Evolutionary conservation across 2,888 invertebrate species (phyloP).

Genomic region (Apamea epomidion): DNA sequence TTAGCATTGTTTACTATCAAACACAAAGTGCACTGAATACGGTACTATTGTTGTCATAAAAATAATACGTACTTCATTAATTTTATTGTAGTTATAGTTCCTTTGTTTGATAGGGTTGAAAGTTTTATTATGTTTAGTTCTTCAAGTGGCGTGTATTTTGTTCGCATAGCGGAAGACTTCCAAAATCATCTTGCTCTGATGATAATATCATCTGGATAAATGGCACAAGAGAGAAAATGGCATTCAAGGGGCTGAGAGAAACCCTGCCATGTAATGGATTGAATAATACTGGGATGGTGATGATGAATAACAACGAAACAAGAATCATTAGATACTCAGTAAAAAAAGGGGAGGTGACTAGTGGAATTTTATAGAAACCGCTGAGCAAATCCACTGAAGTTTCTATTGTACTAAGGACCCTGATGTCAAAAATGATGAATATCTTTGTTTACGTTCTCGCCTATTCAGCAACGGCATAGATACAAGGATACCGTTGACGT

Average conservation of each 20-base stretch:
- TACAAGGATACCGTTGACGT: slow-evolving; percentile 35
- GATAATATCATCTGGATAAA: not conserved
- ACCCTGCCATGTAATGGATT: not conserved
- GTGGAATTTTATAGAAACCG: slow-evolving; percentile 3
- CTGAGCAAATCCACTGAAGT: not conserved
- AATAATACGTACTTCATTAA: slow-evolving; percentile 24
- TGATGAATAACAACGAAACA: not conserved
- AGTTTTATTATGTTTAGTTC: not conserved
- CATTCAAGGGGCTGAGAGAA: not conserved
- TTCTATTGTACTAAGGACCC: not conserved
- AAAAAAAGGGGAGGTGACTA: not conserved
- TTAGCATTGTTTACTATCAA: slow-evolving; percentile 56
- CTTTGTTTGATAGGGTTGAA: slow-evolving; percentile 32
- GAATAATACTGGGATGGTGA: not conserved
- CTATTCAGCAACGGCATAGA: slow-evolving; percentile 13
- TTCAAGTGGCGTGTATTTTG: not conserved
- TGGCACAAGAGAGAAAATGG: not conserved
- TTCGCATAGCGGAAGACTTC: not conserved
- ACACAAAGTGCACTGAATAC: slow-evolving; percentile 26
- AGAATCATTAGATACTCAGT: not conserved
- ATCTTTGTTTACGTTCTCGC: not conserved
- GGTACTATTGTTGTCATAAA: slow-evolving; percentile 31
- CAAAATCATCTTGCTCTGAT: not conserved
- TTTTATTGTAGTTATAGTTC: slow-evolving; percentile 12
- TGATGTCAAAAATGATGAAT: not conserved